Conservation (phyloP, 2,888 invertebrate species). For the Gastrophysa polygoni region DNA sequence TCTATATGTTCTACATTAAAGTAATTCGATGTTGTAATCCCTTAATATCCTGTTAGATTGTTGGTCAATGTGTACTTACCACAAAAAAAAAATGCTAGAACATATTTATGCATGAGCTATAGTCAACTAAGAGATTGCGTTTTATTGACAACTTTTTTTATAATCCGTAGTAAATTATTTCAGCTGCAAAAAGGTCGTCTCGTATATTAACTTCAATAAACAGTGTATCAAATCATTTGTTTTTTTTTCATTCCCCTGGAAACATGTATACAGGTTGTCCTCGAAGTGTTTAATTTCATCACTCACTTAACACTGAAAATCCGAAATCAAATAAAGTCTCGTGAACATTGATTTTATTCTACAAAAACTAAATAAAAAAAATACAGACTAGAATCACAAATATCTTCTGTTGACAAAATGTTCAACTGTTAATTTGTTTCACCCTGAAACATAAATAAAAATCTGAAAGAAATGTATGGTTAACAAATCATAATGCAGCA, state of each 20-base stretch:
- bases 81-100: not conserved
- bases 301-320: too few species aligned
- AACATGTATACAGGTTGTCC: too few species aligned
- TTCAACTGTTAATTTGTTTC: constrained; percentile 1
- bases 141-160: constrained; percentile 15
- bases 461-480: not conserved
- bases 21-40: constrained; percentile 27
- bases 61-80: constrained; percentile 15
- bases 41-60: not conserved
- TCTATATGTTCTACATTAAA: too few species aligned
- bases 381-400: not conserved
- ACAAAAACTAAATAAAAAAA: not conserved
- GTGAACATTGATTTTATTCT: not conserved
- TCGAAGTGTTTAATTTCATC: too few species aligned
- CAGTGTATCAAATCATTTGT: not conserved
- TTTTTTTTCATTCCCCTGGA: too few species aligned
- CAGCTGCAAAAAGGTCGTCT: constrained; percentile 5
- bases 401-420: not conserved
- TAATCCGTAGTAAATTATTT: constrained; percentile 13
- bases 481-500: too few species aligned
- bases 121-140: not conserved
- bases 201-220: constrained; percentile 12
- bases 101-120: constrained; percentile 7
- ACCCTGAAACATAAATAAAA: constrained; percentile 11
- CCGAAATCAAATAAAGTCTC: not conserved